Evolutionary conservation across 2,113 vertebrate genomes (phyloP), one percentile per base, ranked within the genome.

Genomic region (Pseudonaja textilis): DNA sequence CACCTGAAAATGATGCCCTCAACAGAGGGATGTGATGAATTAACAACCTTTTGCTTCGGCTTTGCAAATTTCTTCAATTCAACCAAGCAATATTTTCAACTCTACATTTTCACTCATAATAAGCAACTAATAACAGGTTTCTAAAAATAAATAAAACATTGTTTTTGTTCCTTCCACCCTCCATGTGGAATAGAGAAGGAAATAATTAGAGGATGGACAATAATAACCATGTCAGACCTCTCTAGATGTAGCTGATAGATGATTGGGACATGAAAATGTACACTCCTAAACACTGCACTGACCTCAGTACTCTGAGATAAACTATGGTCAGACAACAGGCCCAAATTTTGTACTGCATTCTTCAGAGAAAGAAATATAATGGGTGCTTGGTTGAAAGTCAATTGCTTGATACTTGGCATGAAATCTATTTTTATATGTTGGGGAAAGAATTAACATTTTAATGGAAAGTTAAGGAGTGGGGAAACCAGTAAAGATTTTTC

Each of bases 11-110:
- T 95, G 95, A 92, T 92, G 97, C 87, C 94, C 96, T 92, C 34
- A 89, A 95, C 93, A 96, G 91, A 97, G 91, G 93, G 96, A 98
- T 95, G 95, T 97, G 97, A 87, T 96, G 96, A 95, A 95, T 96
- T 96, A 85, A 86, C 89, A 50, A 93, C 26, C 9, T 88, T 93
- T 93, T 91, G 85, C 88, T 95, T 22, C 85, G 81, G 29, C 95
- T 94, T 95, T 25, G 20, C 52, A 0, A 93, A 86, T 94, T 93
- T n/a, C 89, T 95, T 96, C 93, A 87, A 93, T 92, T 93, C 94
- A 95, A 81, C 74, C 91, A 42, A 54, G 39, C 90, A 86, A 94
- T 93, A 93, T 94, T 89, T 95, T 89, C 69, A 91, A 86, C 95
- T 97, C 94, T 96, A 97, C 92, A 56, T 96, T 96, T 95, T 93